phyloP scores from a whole-genome alignment of 1,140 invertebrate species.

The Eriocheir sinensis region DNA sequence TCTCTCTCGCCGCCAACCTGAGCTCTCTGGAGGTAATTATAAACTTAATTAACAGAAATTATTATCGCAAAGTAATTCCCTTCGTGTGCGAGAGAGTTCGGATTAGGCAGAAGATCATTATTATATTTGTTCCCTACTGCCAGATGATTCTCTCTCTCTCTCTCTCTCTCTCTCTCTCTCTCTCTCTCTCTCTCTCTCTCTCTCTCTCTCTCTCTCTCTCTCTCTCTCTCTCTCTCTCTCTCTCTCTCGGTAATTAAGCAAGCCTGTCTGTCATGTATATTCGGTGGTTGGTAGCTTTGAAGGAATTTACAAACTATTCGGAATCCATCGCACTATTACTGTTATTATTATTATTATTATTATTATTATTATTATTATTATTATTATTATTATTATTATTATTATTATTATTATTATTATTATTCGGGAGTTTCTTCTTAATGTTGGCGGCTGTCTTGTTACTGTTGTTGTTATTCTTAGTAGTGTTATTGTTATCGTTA shows the following conservation, averaged over 20 bases:
- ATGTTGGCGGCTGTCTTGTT: neutral
- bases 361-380: too few species aligned
- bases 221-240: neutral
- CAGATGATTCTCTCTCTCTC: neutral
- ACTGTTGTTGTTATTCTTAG: neutral
- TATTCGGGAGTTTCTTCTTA: neutral
- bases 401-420: neutral
- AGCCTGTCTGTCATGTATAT: too few species aligned
- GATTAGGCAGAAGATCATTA: constrained; percentile 5
- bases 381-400: constrained; percentile 27
- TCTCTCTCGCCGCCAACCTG: neutral
- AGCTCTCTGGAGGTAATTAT: constrained; percentile 12
- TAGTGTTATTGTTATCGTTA: neutral
- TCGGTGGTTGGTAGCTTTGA: too few species aligned
- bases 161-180: too few species aligned
- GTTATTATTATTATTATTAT: neutral
- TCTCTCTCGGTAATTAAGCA: too few species aligned
- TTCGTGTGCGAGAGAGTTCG: neutral
- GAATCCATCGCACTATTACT: neutral
- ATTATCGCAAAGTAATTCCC: constrained; percentile 16
- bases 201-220: neutral
- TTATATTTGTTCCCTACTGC: neutral
- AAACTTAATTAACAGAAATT: constrained; percentile 27
- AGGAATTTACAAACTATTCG: neutral
- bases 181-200: constrained; percentile 9